phyloP scores from a whole-genome alignment of 2,888 invertebrate genomes.

The Rotaria socialis region DNA sequence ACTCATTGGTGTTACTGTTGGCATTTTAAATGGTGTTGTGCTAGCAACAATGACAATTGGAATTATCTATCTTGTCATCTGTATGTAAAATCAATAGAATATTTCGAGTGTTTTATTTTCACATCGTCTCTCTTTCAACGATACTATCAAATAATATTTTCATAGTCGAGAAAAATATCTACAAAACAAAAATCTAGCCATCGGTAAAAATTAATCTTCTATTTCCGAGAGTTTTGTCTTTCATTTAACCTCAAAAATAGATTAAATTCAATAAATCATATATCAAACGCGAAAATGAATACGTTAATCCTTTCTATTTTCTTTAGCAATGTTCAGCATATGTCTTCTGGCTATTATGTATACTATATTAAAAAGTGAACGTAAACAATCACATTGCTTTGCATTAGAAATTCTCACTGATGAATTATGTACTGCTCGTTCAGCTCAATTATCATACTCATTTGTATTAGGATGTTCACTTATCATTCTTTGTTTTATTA shows the following conservation, averaged over 20 bases:
- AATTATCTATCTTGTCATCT: neutral
- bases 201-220: neutral
- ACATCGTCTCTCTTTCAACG: too few relatives aligned
- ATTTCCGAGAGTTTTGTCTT: neutral
- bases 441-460: neutral
- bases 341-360: conserved; percentile 22
- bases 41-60: conserved; percentile 28
- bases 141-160: neutral
- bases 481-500: neutral
- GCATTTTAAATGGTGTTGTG: neutral
- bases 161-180: neutral
- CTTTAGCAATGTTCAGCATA: conserved; percentile 12
- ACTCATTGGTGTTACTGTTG: conserved; percentile 10
- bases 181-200: too few relatives aligned
- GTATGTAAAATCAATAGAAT: neutral
- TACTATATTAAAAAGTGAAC: conserved; percentile 35
- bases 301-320: neutral
- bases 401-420: conserved; percentile 33
- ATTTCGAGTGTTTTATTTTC: neutral
- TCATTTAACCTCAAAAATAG: neutral
- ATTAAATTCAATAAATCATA: neutral
- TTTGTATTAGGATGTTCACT: neutral
- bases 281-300: too few relatives aligned
- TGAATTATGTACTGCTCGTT: conserved; percentile 10
- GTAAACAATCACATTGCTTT: conserved; percentile 25